Evolutionary conservation across 30 jellyfish, hydroid and myxozoan species (phyloP).

Genomic region (Pelagia noctiluca): DNA sequence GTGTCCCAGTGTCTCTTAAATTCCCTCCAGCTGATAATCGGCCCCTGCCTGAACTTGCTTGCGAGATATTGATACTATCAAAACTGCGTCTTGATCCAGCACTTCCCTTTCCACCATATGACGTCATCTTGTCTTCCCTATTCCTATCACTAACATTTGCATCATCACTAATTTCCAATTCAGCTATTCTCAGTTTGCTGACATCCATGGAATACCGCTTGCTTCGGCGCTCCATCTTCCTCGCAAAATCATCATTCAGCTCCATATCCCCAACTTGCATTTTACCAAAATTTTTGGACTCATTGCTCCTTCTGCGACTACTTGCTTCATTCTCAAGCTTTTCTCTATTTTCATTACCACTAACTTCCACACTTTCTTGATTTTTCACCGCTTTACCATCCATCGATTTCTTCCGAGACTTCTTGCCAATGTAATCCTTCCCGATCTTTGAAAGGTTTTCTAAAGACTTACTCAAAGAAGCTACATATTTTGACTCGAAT

Average conservation of each 20-base stretch:
- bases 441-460: conserved; percentile 62
- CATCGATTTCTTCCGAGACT: background rate
- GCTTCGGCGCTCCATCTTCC: conserved; percentile 66
- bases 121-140: background rate
- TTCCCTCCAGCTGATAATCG: too few relatives aligned
- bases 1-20: too few relatives aligned
- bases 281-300: background rate
- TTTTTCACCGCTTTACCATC: conserved; percentile 11
- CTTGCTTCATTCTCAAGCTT: conserved; percentile 26
- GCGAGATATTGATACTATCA: too few relatives aligned
- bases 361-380: background rate
- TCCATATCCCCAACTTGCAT: conserved; percentile 44
- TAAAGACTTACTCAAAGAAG: conserved; percentile 54
- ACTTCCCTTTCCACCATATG: background rate
- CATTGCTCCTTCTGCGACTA: background rate
- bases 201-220: conserved; percentile 29
- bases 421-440: conserved; percentile 30
- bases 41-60: too few relatives aligned
- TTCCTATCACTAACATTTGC: too few relatives aligned
- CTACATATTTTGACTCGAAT: conserved; percentile 47
- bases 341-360: background rate
- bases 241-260: conserved; percentile 65
- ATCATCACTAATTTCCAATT: background rate
- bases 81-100: too few relatives aligned
- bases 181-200: background rate